These are phyloP conservation scores for Ctena decussata DNA, from an alignment of 2,888 invertebrate species.

Conservation along the genomic window DNA sequence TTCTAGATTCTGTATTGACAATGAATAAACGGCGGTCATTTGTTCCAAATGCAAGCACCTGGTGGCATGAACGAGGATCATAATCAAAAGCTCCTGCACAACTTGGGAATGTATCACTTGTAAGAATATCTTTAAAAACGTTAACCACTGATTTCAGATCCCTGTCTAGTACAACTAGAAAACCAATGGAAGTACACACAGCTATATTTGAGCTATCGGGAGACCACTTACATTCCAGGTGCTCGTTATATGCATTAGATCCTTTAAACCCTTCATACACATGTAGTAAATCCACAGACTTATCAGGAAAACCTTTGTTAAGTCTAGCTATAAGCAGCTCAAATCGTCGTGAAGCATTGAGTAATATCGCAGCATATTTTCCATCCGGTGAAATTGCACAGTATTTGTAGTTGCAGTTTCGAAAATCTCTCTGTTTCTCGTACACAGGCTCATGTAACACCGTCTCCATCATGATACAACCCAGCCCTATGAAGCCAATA, in stretches of 20 bases:
- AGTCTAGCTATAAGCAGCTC: constrained; percentile 54
- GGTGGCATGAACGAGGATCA: constrained; percentile 71
- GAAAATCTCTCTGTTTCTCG: constrained; percentile 64
- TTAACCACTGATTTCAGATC: constrained; percentile 51
- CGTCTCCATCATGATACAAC: constrained; percentile 66
- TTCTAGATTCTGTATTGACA: constrained; percentile 57
- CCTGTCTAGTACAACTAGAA: constrained; percentile 65
- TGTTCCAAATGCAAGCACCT: constrained; percentile 73
- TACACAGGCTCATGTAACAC: constrained; percentile 63
- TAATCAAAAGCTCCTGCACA: constrained; percentile 77
- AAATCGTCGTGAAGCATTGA: constrained; percentile 60
- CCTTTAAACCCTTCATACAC: constrained; percentile 47
- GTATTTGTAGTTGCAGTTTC: constrained; percentile 67
- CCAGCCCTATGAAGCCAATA: constrained; percentile 69
- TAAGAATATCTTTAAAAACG: constrained; percentile 72
- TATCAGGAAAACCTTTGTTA: constrained; percentile 39
- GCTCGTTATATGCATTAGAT: constrained; percentile 65
- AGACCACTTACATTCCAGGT: constrained; percentile 79
- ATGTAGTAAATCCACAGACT: constrained; percentile 29
- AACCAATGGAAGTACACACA: constrained; percentile 70
- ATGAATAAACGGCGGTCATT: constrained; percentile 66
- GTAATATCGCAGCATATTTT: constrained; percentile 70
- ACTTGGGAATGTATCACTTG: constrained; percentile 60
- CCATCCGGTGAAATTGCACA: constrained; percentile 80
- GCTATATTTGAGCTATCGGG: constrained; percentile 75